phyloP scores from a whole-genome alignment of 2,888 invertebrate species.

The Meteorus colon region DNA sequence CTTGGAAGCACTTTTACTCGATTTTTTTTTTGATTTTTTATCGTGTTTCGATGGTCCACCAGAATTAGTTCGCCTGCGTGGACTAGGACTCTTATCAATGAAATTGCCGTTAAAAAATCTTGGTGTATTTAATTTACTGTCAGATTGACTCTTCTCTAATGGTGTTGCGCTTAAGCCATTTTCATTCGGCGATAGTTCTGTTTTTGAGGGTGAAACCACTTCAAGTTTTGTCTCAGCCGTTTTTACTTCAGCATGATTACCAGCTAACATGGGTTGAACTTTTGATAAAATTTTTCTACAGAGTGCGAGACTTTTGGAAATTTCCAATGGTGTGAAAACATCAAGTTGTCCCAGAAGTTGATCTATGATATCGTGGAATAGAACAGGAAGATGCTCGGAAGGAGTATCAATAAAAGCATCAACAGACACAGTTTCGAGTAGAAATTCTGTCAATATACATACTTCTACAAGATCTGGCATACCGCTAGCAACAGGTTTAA shows the following conservation, averaged over 20 bases:
- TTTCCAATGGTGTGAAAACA: conserved; percentile 77
- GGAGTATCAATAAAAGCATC: conserved; percentile 87
- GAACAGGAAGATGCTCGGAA: conserved; percentile 84
- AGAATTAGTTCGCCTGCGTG: conserved; percentile 69
- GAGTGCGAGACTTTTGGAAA: conserved; percentile 79
- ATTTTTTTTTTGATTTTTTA: conserved; percentile 77
- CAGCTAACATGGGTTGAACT: conserved; percentile 81
- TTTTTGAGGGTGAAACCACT: background rate
- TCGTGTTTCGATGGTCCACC: conserved; percentile 73
- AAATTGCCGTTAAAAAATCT: conserved; percentile 56
- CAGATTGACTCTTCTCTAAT: conserved; percentile 80
- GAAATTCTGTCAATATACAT: conserved; percentile 82
- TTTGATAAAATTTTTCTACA: conserved; percentile 84
- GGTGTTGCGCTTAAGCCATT: conserved; percentile 66
- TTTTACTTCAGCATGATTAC: conserved; percentile 65
- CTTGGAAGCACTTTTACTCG: conserved; percentile 68
- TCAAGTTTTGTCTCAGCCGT: conserved; percentile 54
- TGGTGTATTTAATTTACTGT: conserved; percentile 78
- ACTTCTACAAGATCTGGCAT: conserved; percentile 81
- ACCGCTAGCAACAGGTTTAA: conserved; percentile 78
- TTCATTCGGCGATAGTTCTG: conserved; percentile 41
- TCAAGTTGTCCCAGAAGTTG: conserved; percentile 77
- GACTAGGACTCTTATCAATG: conserved; percentile 66
- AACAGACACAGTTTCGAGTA: conserved; percentile 83
- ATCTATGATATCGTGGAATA: conserved; percentile 80